Evolutionary conservation across 1,140 invertebrate genomes (phyloP).

Genomic region (Apocrypta bakeri): DNA sequence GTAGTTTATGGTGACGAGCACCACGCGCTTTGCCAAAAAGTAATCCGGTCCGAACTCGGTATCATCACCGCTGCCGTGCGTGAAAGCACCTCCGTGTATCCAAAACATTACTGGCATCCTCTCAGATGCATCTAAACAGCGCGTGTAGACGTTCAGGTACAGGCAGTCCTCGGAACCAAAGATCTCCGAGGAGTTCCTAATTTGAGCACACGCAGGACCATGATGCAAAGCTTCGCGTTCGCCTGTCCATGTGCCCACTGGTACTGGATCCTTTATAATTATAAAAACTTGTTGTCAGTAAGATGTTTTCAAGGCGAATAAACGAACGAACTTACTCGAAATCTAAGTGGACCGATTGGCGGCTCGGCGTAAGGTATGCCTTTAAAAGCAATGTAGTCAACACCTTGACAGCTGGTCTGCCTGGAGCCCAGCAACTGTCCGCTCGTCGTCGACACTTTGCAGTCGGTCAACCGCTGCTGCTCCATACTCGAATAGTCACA

Average conservation of each 20-base stretch:
- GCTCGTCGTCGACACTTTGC: neutral
- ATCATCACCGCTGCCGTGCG: constrained; percentile 67
- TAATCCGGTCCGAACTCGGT: constrained; percentile 71
- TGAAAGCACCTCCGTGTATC: constrained; percentile 79
- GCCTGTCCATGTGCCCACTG: constrained; percentile 75
- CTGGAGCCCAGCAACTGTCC: neutral
- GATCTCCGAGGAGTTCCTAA: constrained; percentile 53
- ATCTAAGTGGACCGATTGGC: constrained; percentile 79
- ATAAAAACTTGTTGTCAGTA: neutral
- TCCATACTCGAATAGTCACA: no score
- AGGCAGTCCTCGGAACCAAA: constrained; percentile 93
- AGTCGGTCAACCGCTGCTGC: no score
- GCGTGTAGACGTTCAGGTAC: constrained; percentile 87
- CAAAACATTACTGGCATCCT: constrained; percentile 72
- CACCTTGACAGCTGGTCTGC: neutral
- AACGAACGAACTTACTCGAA: constrained; percentile 71
- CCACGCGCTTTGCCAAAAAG: constrained; percentile 72
- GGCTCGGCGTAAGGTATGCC: constrained; percentile 84
- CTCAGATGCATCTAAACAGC: constrained; percentile 58
- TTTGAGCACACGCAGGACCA: constrained; percentile 74
- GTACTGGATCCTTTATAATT: constrained; percentile 74
- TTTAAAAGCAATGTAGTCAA: constrained; percentile 47
- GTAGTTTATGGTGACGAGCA: constrained; percentile 78
- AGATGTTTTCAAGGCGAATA: neutral
- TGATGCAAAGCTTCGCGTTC: constrained; percentile 74